Conservation (phyloP, 2,113 vertebrate genomes). For the Dendrocopos noguchii region DNA sequence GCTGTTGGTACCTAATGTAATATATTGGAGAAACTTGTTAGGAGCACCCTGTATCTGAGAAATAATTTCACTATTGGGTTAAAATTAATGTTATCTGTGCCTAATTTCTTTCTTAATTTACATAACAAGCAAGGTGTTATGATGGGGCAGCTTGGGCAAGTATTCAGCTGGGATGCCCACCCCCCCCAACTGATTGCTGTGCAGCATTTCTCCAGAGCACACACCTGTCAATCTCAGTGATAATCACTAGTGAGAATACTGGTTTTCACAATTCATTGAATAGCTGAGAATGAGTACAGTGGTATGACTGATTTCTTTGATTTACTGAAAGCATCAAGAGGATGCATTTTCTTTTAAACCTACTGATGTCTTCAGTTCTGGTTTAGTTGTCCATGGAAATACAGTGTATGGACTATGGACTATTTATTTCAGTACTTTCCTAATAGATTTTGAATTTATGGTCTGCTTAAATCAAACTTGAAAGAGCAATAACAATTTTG, state of each 20-base stretch:
- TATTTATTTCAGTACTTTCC: background rate
- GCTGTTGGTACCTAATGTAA: background rate
- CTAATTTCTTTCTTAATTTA: background rate
- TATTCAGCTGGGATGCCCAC: background rate
- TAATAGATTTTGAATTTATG: background rate
- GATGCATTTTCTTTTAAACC: background rate
- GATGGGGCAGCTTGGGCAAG: background rate
- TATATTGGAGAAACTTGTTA: background rate
- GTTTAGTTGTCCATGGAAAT: background rate
- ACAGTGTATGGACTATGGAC: background rate
- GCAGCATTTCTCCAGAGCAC: background rate
- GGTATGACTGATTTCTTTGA: background rate
- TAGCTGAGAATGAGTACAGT: background rate
- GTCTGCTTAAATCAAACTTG: background rate
- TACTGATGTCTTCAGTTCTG: background rate
- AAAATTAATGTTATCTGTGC: background rate
- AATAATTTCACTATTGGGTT: background rate
- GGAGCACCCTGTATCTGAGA: background rate
- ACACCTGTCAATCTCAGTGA: background rate
- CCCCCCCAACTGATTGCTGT: background rate
- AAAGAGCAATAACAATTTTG: background rate
- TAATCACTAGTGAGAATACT: background rate
- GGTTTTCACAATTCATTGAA: background rate
- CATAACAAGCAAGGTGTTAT: background rate
- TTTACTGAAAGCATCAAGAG: background rate